These are phyloP conservation scores for Todiramphus chloris DNA, from an alignment of 2,113 vertebrate species.

Conservation along the genomic window DNA sequence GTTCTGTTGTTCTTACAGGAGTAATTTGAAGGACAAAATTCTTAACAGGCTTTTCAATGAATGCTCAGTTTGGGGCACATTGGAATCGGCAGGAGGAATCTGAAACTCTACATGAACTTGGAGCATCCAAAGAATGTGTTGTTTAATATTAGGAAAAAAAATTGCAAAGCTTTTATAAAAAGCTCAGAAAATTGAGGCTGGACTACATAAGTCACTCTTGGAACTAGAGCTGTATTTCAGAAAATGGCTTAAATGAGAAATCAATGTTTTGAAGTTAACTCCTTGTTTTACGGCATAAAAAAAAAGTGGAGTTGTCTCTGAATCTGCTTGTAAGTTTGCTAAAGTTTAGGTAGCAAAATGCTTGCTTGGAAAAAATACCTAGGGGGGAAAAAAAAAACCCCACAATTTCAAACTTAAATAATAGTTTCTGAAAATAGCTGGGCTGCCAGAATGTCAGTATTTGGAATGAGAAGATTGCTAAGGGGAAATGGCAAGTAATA, in stretches of 20 bases:
- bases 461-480: constrained; percentile 24
- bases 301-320: neutral
- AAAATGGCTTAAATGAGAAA: neutral
- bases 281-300: neutral
- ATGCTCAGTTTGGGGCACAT: neutral
- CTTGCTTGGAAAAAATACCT: neutral
- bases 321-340: neutral
- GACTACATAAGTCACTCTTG: neutral
- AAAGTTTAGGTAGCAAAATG: neutral
- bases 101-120: neutral
- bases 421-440: constrained; percentile 41
- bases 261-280: neutral
- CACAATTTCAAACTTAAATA: constrained; percentile 26
- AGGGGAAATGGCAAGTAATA: constrained; percentile 40
- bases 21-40: neutral
- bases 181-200: neutral
- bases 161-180: neutral
- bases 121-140: neutral
- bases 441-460: constrained; percentile 6
- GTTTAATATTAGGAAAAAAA: neutral
- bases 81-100: neutral
- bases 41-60: neutral
- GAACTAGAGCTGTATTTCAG: neutral
- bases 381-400: neutral
- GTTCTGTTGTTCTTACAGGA: neutral